These are phyloP conservation scores for Meteorus cinctellus DNA, from an alignment of 2,888 invertebrate genomes.

Conservation along the genomic window DNA sequence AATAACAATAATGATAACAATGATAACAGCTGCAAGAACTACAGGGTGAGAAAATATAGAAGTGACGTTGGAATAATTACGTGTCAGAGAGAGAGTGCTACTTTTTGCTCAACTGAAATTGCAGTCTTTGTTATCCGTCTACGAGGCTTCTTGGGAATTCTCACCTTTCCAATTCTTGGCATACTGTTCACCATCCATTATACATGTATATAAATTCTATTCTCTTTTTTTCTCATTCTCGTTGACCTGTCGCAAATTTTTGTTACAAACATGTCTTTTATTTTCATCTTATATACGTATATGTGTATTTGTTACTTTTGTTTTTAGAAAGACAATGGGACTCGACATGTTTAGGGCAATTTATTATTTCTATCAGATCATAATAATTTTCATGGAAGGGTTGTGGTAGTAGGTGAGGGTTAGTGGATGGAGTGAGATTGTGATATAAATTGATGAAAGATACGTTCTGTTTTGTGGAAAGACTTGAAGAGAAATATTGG, in stretches of 20 bases:
- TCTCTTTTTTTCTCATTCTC: constrained; percentile 17
- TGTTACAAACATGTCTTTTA: constrained; percentile 34
- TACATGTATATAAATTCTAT: constrained; percentile 1
- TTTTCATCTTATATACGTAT: background rate
- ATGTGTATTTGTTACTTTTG: constrained; percentile 16
- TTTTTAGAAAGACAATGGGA: constrained; percentile 34
- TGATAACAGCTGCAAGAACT: background rate
- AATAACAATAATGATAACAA: background rate
- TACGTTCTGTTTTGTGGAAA: too few species aligned
- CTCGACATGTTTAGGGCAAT: constrained; percentile 54
- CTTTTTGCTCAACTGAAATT: constrained; percentile 52
- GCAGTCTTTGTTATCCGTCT: constrained; percentile 49
- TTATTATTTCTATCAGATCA: constrained; percentile 57
- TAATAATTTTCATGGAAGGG: constrained; percentile 53
- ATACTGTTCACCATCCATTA: constrained; percentile 27
- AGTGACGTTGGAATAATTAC: constrained; percentile 52
- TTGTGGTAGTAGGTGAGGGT: too few species aligned
- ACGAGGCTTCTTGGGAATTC: constrained; percentile 30
- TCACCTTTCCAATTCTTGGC: constrained; percentile 36
- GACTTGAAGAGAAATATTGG: too few species aligned
- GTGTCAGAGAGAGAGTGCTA: constrained; percentile 47
- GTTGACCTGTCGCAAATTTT: constrained; percentile 31
- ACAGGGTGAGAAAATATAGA: background rate
- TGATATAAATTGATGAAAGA: too few species aligned
- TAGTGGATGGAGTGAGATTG: too few species aligned